phyloP scores from a whole-genome alignment of 2,888 invertebrate species.

The Cremastinae sp. region DNA sequence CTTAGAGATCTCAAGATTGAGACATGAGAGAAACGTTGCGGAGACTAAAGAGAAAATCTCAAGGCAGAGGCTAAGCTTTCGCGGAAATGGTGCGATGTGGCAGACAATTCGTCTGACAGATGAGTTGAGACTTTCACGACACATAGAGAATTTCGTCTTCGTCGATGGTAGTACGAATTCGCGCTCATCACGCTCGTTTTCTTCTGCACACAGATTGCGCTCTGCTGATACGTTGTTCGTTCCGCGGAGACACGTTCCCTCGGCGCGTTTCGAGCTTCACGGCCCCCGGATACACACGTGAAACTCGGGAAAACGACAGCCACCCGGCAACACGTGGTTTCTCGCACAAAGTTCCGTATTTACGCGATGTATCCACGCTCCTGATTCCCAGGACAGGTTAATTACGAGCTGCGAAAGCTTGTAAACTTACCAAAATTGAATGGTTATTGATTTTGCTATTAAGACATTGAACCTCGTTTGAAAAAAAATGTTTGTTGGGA shows the following conservation, averaged over 20 bases:
- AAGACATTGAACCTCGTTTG: too few relatives aligned
- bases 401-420: conserved; percentile 41
- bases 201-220: conserved; percentile 13
- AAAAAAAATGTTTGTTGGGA: too few relatives aligned
- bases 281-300: conserved; percentile 17
- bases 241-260: neutral
- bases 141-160: neutral
- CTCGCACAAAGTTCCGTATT: conserved; percentile 65
- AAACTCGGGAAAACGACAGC: conserved; percentile 62
- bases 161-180: conserved; percentile 17
- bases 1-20: neutral
- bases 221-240: neutral
- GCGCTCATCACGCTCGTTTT: conserved; percentile 33
- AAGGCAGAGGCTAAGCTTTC: conserved; percentile 51
- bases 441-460: neutral
- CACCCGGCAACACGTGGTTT: conserved; percentile 70
- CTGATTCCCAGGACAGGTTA: conserved; percentile 13
- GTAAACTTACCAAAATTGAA: neutral
- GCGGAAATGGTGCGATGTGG: conserved; percentile 63
- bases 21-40: neutral
- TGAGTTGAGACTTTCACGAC: conserved; percentile 45
- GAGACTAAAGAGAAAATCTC: conserved; percentile 33
- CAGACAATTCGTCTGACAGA: conserved; percentile 67
- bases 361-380: conserved; percentile 54
- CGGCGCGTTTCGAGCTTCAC: conserved; percentile 21